Percentiles rank a stretch among this genome's conserved stretches.
Conservation (phyloP, 1,140 invertebrate species). For the Cherax destructor region DNA sequence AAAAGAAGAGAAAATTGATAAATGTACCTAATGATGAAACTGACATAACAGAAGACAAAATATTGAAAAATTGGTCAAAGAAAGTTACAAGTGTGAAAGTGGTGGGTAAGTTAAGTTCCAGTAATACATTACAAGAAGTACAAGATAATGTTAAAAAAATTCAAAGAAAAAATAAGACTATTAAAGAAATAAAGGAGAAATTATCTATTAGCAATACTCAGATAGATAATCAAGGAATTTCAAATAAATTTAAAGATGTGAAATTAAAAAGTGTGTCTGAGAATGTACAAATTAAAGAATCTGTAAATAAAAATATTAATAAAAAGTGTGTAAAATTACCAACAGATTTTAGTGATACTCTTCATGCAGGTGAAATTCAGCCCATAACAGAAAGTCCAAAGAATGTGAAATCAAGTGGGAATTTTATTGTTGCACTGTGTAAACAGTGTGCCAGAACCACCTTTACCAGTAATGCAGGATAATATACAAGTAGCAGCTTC, state of each 20-base stretch:
- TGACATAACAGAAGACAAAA: background rate
- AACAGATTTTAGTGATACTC: background rate
- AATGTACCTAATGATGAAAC: background rate
- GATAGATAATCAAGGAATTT: background rate
- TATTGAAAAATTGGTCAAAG: background rate
- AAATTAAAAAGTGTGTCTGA: background rate
- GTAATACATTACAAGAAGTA: background rate
- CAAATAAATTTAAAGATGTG: background rate
- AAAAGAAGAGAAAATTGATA: conserved; percentile 4
- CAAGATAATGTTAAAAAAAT: background rate
- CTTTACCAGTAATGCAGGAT: background rate
- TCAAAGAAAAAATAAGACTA: background rate
- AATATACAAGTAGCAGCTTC: background rate
- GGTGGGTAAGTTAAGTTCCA: background rate
- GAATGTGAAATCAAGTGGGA: background rate
- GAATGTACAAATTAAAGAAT: background rate
- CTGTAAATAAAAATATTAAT: background rate
- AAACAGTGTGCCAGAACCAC: background rate
- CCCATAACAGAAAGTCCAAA: background rate
- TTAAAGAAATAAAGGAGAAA: background rate
- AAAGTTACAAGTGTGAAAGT: background rate
- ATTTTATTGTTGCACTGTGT: background rate
- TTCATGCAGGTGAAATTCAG: background rate
- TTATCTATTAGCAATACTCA: background rate
- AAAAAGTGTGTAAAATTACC: background rate